Conservation (phyloP, 2,797 vertebrate species). For the Coccyzus lansbergi region DNA sequence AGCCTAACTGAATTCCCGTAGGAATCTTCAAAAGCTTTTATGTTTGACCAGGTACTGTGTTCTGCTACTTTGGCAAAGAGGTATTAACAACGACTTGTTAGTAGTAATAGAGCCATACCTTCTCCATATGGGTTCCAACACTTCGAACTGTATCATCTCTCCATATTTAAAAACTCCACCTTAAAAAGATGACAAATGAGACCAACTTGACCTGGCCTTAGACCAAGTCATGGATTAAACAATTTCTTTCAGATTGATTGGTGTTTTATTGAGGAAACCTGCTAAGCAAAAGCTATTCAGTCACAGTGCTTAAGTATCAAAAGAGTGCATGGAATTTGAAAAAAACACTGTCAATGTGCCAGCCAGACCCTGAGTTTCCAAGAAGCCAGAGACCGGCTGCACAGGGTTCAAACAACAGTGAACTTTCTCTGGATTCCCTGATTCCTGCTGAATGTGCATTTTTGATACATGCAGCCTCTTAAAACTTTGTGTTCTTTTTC, state of each 20-base stretch:
- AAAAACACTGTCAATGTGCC: conserved; percentile 79
- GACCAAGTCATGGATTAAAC: conserved; percentile 79
- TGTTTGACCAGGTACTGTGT: conserved; percentile 71
- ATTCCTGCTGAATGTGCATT: background rate
- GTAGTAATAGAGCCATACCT: conserved; percentile 67
- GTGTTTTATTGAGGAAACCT: conserved; percentile 80
- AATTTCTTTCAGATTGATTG: conserved; percentile 82
- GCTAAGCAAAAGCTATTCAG: conserved; percentile 77
- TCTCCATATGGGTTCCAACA: conserved; percentile 72
- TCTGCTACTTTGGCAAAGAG: conserved; percentile 78
- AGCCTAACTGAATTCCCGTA: conserved; percentile 74
- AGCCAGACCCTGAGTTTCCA: conserved; percentile 77
- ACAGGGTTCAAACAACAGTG: conserved; percentile 41
- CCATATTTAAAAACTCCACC: conserved; percentile 76
- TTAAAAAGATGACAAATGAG: conserved; percentile 83
- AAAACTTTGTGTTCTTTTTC: background rate
- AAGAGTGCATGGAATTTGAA: conserved; percentile 79
- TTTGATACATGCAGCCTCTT: background rate
- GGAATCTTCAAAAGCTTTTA: conserved; percentile 73
- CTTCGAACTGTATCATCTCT: conserved; percentile 69
- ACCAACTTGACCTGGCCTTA: conserved; percentile 83
- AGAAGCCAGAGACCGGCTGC: conserved; percentile 33
- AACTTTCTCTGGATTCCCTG: background rate
- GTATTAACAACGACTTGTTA: conserved; percentile 75
- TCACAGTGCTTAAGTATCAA: conserved; percentile 78